Evolutionary conservation across 2,113 vertebrate species (phyloP).

Genomic region (Grammatotria lemairii): DNA sequence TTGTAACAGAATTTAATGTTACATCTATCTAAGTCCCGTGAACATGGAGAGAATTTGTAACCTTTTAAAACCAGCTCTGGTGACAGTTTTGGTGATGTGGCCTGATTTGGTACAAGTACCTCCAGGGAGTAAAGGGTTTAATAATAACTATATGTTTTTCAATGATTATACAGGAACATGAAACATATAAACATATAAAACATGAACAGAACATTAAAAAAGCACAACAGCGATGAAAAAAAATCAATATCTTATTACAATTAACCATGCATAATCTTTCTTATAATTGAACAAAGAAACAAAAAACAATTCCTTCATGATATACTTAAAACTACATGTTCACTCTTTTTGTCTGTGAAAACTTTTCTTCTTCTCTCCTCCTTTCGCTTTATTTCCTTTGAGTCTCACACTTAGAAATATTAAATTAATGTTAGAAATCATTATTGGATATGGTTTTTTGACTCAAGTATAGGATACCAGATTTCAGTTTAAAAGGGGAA

Average conservation of each 20-base stretch:
- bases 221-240: not conserved
- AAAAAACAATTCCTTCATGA: not conserved
- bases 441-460: not conserved
- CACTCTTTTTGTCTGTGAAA: not conserved
- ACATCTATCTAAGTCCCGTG: not conserved
- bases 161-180: not conserved
- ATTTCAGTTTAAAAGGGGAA: not conserved
- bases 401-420: not conserved
- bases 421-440: not conserved
- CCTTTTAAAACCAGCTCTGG: not conserved
- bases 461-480: not conserved
- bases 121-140: not conserved
- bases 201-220: accelerated
- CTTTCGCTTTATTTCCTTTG: accelerated
- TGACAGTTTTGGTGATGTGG: not conserved
- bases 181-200: too few relatives aligned
- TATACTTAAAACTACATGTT: accelerated
- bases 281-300: not conserved
- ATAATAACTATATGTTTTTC: not conserved
- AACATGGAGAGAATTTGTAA: not conserved
- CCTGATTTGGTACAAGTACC: not conserved
- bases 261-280: not conserved
- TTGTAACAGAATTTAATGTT: not conserved
- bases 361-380: not conserved
- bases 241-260: not conserved